Conservation (phyloP, 2,888 invertebrate genomes). For the Tetramorium bicarinatum region DNA sequence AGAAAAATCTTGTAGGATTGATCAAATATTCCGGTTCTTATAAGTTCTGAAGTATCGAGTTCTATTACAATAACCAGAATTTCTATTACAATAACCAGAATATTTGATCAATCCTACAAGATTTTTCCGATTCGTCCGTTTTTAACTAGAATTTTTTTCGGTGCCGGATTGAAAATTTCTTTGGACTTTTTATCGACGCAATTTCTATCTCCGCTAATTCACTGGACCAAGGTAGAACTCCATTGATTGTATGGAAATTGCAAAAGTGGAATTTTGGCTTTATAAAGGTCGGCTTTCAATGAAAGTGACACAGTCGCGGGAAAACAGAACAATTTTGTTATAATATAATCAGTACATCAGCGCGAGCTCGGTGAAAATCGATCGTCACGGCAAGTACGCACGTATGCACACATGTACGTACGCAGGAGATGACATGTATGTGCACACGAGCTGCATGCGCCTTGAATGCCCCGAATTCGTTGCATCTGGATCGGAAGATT, state of each 20-base stretch:
- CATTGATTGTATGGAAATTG: neutral
- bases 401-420: conserved; percentile 17
- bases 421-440: neutral
- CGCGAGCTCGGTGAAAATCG: neutral
- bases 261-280: neutral
- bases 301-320: conserved; percentile 15
- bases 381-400: conserved; percentile 29
- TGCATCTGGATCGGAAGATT: conserved; percentile 46
- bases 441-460: neutral
- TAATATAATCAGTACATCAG: conserved; percentile 33
- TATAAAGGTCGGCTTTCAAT: neutral
- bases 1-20: too few species aligned
- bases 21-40: too few species aligned
- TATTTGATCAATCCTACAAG: too few species aligned
- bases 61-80: too few species aligned
- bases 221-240: neutral
- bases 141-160: too few species aligned
- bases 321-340: conserved; percentile 12
- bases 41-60: too few species aligned
- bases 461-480: conserved; percentile 46
- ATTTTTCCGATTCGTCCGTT: too few species aligned
- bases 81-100: too few species aligned
- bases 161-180: too few species aligned
- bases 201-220: neutral
- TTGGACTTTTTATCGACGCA: too few species aligned